phyloP scores from a whole-genome alignment of 1,140 invertebrate species.

The Scaptodrosophila lebanonensis region DNA sequence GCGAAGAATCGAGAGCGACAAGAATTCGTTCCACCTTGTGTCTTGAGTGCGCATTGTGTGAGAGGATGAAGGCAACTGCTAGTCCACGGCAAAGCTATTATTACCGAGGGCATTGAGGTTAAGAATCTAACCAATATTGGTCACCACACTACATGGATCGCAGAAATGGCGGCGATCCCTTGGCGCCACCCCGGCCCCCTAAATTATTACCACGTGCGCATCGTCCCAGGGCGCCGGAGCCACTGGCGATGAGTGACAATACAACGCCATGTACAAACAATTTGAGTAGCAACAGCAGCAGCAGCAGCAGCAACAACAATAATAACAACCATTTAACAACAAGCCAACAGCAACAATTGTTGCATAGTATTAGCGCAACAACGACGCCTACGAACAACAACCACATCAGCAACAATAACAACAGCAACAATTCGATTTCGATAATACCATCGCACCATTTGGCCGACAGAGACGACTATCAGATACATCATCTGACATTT shows the following conservation, averaged over 20 bases:
- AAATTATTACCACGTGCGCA: conserved; percentile 82
- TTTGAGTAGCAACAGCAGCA: conserved; percentile 36
- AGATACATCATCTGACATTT: conserved; percentile 71
- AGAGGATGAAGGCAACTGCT: conserved; percentile 68
- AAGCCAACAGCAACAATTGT: conserved; percentile 25
- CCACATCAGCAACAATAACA: conserved; percentile 23
- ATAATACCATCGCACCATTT: conserved; percentile 50
- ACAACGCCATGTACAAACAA: conserved; percentile 19
- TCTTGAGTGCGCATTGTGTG: no score
- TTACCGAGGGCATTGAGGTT: conserved; percentile 52
- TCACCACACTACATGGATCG: conserved; percentile 77
- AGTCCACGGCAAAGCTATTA: conserved; percentile 46
- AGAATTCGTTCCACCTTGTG: no score
- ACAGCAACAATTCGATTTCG: conserved; percentile 56
- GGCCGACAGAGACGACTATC: conserved; percentile 64
- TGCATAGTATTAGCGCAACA: conserved; percentile 14
- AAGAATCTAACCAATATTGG: conserved; percentile 38
- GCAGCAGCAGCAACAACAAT: conserved; percentile 9
- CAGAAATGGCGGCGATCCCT: conserved; percentile 82
- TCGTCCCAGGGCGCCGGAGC: conserved; percentile 78
- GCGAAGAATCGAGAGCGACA: conserved; percentile 4
- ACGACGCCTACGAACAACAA: conserved; percentile 20
- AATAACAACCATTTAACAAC: conserved; percentile 15
- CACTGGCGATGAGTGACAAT: conserved; percentile 76
- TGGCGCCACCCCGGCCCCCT: conserved; percentile 81